A percentile compares a stretch with the other conserved stretches of the same genome.
Evolutionary conservation across 2,888 invertebrate species (phyloP).

Genomic region (Ochropleura plecta): DNA sequence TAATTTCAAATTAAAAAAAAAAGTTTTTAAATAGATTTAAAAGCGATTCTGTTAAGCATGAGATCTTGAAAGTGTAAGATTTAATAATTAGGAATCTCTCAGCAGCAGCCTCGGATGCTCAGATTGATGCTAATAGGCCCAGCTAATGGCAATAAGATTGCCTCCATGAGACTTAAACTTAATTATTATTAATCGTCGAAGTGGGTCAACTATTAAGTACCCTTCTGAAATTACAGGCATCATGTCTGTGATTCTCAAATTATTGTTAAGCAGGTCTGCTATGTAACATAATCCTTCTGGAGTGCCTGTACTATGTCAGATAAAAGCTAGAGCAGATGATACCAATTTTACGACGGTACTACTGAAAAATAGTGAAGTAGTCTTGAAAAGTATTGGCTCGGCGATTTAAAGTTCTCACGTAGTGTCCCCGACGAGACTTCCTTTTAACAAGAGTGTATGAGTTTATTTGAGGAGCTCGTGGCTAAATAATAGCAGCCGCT

Average conservation of each 20-base stretch:
- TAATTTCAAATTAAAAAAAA: not conserved
- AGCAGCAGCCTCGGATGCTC: not conserved
- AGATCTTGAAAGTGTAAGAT: not conserved
- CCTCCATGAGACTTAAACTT: not conserved
- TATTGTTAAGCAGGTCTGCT: not conserved
- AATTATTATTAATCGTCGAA: not conserved
- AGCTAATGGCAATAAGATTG: not conserved
- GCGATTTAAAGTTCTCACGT: slow-evolving; percentile 51
- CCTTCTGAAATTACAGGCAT: too few species aligned
- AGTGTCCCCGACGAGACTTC: slow-evolving; percentile 46
- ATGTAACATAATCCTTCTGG: slow-evolving; percentile 10
- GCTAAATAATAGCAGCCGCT: too few species aligned
- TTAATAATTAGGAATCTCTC: not conserved
- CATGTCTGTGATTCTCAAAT: too few species aligned
- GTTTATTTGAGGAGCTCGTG: too few species aligned
- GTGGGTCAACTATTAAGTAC: too few species aligned
- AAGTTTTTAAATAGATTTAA: not conserved
- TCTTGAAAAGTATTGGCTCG: slow-evolving; percentile 48
- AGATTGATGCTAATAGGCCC: too few species aligned
- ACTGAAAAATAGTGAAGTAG: slow-evolving; percentile 59
- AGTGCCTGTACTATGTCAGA: slow-evolving; percentile 3
- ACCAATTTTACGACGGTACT: slow-evolving; percentile 61
- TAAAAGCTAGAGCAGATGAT: slow-evolving; percentile 54
- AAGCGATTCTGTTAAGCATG: not conserved
- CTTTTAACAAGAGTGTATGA: slow-evolving; percentile 31